Base-by-base conservation (phyloP, 2,797 vertebrate genomes). In the Coendou prehensilis region DNA sequence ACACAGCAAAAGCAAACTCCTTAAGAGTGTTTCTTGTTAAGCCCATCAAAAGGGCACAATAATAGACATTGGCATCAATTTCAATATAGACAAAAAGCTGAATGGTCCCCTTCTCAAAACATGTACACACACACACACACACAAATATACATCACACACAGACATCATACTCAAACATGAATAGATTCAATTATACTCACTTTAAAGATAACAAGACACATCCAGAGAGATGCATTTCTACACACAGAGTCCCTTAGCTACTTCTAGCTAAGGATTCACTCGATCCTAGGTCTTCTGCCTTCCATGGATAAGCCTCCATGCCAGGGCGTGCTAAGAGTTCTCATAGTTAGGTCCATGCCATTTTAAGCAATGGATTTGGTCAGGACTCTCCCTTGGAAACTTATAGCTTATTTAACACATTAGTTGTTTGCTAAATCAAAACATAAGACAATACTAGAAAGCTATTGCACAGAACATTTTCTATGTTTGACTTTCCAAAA, bases 361-460 rank as follows among this genome's bases (percentile, higher is more conserved):
- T 2, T 79, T 56, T 57, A 83, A 89, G 15, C 30, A 52, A 47
- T 26, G 20, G 33, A 5, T 57, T 92, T 84, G 11, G 5, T 84
- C 59, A 50, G 30, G 47, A 22, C 41, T 80, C 61, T 83, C 50
- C 30, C 87, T 50, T 81, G 11, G 18, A 28, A 56, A 0, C 5
- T 33, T 95, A 5, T 67, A 86, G 23, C 10, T 85, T 54, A 76
- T 88, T 83, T 23, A 47, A 11, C 63, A 6, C 47, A 56, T 54
- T 41, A 64, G 30, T n/a, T 93, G 5, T 82, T 61, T 91, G 11
- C 33, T 64, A 95, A 41, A 54, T 93, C 87, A 92, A 95, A 76
- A 87, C 61, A 26, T 15, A 90, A 84, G 56, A 56, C 89, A 80
- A 90, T 75, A 54, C 11, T 13, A 56, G 26, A 81, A 94, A 59